phyloP scores from a whole-genome alignment of 2,888 invertebrate species.

The Drosophila antonietae region DNA sequence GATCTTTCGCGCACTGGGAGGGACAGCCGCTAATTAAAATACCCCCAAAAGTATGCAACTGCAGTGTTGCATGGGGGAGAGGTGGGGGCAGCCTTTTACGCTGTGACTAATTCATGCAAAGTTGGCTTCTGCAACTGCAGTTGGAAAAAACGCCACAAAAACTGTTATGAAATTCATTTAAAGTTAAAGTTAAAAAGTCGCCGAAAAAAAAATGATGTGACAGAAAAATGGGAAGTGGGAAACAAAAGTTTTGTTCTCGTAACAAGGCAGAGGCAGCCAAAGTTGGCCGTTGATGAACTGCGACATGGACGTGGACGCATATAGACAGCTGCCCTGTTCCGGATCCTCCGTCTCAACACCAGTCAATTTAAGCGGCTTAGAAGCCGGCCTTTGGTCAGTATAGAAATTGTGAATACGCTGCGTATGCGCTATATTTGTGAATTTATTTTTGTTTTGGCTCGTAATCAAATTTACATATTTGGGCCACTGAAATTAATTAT shows the following conservation, averaged over 20 bases:
- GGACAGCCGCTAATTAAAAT: constrained; percentile 47
- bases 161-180: constrained; percentile 72
- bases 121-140: constrained; percentile 42
- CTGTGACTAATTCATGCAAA: constrained; percentile 60
- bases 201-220: constrained; percentile 9
- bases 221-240: constrained; percentile 18
- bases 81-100: constrained; percentile 22
- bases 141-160: constrained; percentile 35
- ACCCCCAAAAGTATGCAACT: constrained; percentile 43
- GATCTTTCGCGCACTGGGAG: constrained; percentile 23
- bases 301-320: constrained; percentile 54
- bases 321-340: constrained; percentile 38
- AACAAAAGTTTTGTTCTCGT: constrained; percentile 58
- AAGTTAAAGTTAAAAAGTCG: constrained; percentile 72
- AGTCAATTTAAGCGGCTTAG: constrained; percentile 76
- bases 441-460: constrained; percentile 57
- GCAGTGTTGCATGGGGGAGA: neutral
- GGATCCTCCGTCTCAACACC: constrained; percentile 36
- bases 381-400: constrained; percentile 35
- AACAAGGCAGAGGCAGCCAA: constrained; percentile 51
- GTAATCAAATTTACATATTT: constrained; percentile 76
- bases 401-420: constrained; percentile 49
- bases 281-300: constrained; percentile 72
- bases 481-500: constrained; percentile 75
- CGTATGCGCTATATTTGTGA: constrained; percentile 70